Evolutionary conservation across 2,888 invertebrate species (phyloP).

Genomic region (Emmelina monodactyla): DNA sequence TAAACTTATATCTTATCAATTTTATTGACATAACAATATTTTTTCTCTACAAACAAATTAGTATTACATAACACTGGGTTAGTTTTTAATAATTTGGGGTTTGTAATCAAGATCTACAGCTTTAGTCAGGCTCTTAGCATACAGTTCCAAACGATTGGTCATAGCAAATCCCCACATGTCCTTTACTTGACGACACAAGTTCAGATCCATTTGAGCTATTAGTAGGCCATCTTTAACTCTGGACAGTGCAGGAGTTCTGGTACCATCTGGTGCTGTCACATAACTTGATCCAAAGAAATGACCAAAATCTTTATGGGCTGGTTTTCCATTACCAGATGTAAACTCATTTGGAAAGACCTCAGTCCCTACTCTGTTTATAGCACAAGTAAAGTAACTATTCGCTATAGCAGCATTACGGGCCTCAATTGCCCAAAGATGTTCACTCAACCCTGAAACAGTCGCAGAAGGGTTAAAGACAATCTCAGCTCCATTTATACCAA

Average conservation of each 20-base stretch:
- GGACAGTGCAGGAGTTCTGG: constrained; percentile 86
- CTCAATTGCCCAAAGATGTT: constrained; percentile 95
- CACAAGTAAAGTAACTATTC: constrained; percentile 94
- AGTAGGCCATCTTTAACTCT: constrained; percentile 85
- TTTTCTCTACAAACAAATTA: too few relatives aligned
- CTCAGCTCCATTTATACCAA: constrained; percentile 97
- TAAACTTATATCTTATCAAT: too few relatives aligned
- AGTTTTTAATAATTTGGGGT: constrained; percentile 31
- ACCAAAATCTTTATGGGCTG: constrained; percentile 89
- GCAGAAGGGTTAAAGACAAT: constrained; percentile 99
- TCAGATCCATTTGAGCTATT: constrained; percentile 90
- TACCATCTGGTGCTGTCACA: constrained; percentile 92
- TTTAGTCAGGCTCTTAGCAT: constrained; percentile 75
- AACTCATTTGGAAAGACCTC: constrained; percentile 76
- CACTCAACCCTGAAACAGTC: constrained; percentile 81
- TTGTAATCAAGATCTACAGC: constrained; percentile 36
- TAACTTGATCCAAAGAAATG: constrained; percentile 98
- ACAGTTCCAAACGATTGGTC: constrained; percentile 93
- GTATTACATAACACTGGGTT: not conserved
- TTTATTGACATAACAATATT: too few relatives aligned
- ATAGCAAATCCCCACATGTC: constrained; percentile 97
- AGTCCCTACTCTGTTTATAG: constrained; percentile 93
- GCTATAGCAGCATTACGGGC: constrained; percentile 97
- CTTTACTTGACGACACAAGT: constrained; percentile 92
- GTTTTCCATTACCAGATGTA: constrained; percentile 69